Evolutionary conservation across 2,888 invertebrate genomes (phyloP), one percentile per base, ranked within the genome.

Genomic region (Zonitis immaculata): DNA sequence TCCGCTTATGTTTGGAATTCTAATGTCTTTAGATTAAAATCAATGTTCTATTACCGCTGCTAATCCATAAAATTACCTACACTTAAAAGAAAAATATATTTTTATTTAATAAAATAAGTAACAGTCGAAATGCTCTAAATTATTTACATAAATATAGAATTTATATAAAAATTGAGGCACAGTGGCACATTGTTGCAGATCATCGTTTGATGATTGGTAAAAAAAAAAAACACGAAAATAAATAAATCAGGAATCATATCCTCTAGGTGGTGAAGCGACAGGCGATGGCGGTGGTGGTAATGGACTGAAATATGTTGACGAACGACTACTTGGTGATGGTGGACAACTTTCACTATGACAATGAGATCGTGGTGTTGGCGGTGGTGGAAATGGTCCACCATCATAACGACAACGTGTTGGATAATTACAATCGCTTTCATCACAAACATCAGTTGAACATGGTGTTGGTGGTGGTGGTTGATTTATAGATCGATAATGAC

Each of bases 401-500:
- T 84, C 83, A 64, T 84, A 84, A 58, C 81, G 80, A 62, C 81
- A 35, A 7, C 35, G 35, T 35, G 16, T 35, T 9, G 84, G 82
- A 65, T 85, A 86, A 70, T 85, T 86, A 52, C 85, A 86, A 68
- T 92, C 92, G 20, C 90, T 90, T 74, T 92, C 92, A 73, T 93
- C 91, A 67, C 93, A 95, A 61, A 95, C 91, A 64, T 95, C 95
- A 28, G 95, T 95, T 61, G 92, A 92, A 71, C 94, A 95, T 0
- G 95, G 95, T 18, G 95, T 95, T 9, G 95, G 95, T 22, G 95
- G 95, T 6, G 95, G 95, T 0, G 92, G 91, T 73, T 89, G 89
- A 76, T 86, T 87, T 57, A 88, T 88, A 60, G 85, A 80, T 62
- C 84, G 77, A 50, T 65, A 67, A 57, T 90, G 39, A 5, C 39